Evolutionary conservation across 1,140 invertebrate genomes (phyloP), one percentile per base, ranked within the genome.

Genomic region (Meteorus sp.): DNA sequence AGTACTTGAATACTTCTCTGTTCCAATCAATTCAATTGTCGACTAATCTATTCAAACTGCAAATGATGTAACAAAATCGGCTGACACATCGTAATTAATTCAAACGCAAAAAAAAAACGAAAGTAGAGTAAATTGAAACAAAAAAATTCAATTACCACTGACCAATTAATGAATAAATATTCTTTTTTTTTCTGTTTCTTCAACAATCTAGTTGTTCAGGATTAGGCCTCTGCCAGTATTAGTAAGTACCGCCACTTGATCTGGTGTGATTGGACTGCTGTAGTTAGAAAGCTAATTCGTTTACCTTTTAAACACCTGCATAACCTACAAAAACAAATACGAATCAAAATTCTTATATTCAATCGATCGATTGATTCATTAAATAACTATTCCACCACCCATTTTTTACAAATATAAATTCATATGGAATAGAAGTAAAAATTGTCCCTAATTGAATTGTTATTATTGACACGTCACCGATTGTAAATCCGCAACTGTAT

Each of bases 141-240:
- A 60, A 63, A 50, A 43, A n/a, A n/a, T n/a, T 60, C 33, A 50
- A 55, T 50, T 31, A 60, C 55, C 48, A 69, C 54, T 67, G 62
- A 71, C 69, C 68, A 71, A 73, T 76, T 75, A 79, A 77, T 79
- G 75, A 77, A 75, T 80, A 33, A 33, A 76, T 83, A 73, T 82
- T 82, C 76, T 71, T 79, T 82, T n/a, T n/a, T 76, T 77, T 83
- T 80, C 79, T 81, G 82, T 83, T 58, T 84, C 82, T 79, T 85
- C 82, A 81, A 86, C 79, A 83, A 78, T 81, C 84, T 87, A 95
- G 92, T 91, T 94, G 86, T 94, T 95, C 91, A 92, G 93, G 92
- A 94, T 94, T 87, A 94, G 91, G 87, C 92, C 92, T 84, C 91
- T 92, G 84, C 92, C 92, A 86, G 91, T 94, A 79, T 89, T 95